Base-by-base conservation (phyloP, 2,888 invertebrate species). In the Caradrina kadenii region DNA sequence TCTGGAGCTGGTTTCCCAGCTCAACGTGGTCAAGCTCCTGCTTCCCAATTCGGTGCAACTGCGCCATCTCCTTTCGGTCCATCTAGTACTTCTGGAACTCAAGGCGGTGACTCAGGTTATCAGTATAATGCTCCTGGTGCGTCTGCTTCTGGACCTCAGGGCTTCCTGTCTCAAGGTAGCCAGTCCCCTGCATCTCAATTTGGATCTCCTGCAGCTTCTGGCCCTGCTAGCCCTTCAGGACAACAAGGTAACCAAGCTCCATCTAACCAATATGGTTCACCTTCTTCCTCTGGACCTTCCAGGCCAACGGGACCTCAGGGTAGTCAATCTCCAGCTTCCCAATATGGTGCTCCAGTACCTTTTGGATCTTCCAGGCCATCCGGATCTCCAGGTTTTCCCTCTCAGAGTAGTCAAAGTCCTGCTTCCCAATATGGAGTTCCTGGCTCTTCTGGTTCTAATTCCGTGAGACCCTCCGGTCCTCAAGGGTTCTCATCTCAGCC, bases 401-500 rank as follows among this genome's bases (percentile, higher is more conserved):
- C 76, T 42, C 68, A 79, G 10, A 58, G 61, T 22, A 76, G 50
- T 11, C 67, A 69, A 42, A 52, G 65, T 19, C 65, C 80, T 19
- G 5, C 42, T 15, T 59, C 69, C n/a, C 77, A 69, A 53, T 83
- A 60, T 21, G 62, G 69, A 11, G 42, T 69, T 8, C 63, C 78
- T 59, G 58, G 71, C 35, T 19, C 67, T 56, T 68, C 49, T 35
- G 13, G 7, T 39, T 45, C 67, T 60, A 54, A 55, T 55, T 63
- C 56, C 2, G 0, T n/a, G 13, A 68, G 35, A 56, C 65, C 61
- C 6, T 65, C 69, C 17, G 50, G 66, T 11, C n/a, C 68, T 21
- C 72, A 71, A 56, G 53, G 56, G 19, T 84, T 80, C 48, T 79
- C 87, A 13, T 88, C 86, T 65, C 82, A 80, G 52, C 56, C 78